Evolutionary conservation across 2,888 invertebrate species (phyloP), one percentile per base, ranked within the genome.

Genomic region (Platycheirus albimanus): DNA sequence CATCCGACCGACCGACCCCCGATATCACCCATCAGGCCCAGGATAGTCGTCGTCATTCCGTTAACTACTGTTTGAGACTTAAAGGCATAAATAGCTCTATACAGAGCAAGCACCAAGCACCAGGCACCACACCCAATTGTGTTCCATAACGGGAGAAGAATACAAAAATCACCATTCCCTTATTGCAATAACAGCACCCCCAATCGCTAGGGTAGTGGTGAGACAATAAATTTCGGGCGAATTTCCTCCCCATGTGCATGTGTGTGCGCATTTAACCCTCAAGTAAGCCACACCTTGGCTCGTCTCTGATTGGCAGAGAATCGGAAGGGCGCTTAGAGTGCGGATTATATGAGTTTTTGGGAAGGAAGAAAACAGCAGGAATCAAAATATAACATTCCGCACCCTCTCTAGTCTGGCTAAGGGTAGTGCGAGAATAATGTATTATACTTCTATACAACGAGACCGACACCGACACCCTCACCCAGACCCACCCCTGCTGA

Each of bases 221-320:
- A 78, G 77, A 78, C 72, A 78, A 78, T 83, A 56, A 69, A 78
- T 83, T 83, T 83, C 52, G 67, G 83, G 64, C 64, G 56, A 78
- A 69, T 78, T 83, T 83, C 83, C 78, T 64, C 74, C 78, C 72
- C 69, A 74, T 72, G 72, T 69, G 28, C 54, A 58, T 72, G 66
- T 83, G 83, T 83, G 78, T 74, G 78, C 67, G 69, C 75, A 64
- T 84, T 85, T 85, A 86, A 85, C 87, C 87, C 87, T 87, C 87
- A 75, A 69, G 81, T 69, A 86, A 88, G 88, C 88, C 88, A 88
- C 88, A 90, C 90, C 90, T 88, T 88, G 87, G 86, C 89, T 89
- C 87, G 87, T 86, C 86, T 87, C 88, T 90, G 89, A 90, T 90
- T 90, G 90, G 90, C 87, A 87, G 85, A 86, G 86, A 83, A 85